Conservation (phyloP, 2,797 vertebrate genomes). For the Cynopterus sphinx region DNA sequence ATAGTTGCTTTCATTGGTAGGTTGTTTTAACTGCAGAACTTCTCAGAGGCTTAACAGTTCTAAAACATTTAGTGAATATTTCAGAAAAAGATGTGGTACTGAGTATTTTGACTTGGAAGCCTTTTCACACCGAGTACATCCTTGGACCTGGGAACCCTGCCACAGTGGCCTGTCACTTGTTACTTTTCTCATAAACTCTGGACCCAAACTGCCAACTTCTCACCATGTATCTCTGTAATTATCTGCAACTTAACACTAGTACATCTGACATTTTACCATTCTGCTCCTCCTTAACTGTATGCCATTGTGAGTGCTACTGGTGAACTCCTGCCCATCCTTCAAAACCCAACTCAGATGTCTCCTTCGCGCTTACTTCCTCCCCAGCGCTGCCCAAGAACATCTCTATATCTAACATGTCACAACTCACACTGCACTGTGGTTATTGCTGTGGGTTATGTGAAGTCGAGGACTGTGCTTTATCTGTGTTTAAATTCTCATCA, state of each 20-base stretch:
- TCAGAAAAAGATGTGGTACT: background rate
- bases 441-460: background rate
- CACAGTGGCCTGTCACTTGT: background rate
- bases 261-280: background rate
- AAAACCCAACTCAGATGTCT: background rate
- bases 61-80: background rate
- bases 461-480: background rate
- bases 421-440: background rate
- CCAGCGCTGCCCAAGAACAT: background rate
- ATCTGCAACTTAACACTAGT: background rate
- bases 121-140: background rate
- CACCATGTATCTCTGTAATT: background rate
- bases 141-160: background rate
- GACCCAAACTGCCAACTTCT: background rate
- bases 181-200: background rate
- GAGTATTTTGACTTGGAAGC: background rate
- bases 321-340: background rate
- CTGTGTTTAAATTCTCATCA: background rate
- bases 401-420: fast-evolving
- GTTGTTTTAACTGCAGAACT: background rate
- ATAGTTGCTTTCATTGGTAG: background rate
- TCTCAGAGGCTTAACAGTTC: background rate
- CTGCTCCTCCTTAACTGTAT: background rate
- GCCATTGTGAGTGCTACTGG: background rate
- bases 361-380: background rate